Percentiles rank a stretch among this genome's conserved stretches.
Conservation (phyloP, 2,888 invertebrate species). For the Leptarthrus brevirostris region DNA sequence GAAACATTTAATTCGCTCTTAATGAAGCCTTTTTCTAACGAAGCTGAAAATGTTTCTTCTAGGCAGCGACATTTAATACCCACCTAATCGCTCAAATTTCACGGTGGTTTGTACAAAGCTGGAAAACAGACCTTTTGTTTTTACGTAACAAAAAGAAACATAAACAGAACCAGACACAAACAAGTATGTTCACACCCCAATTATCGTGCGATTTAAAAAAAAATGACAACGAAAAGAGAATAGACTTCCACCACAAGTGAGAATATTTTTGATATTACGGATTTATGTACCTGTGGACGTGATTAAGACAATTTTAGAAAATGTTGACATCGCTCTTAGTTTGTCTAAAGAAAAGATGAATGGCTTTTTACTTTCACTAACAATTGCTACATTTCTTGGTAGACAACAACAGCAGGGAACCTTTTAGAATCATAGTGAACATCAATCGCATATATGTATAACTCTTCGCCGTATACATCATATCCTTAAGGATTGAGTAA, state of each 20-base stretch:
- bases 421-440: too few relatives aligned
- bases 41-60: background rate
- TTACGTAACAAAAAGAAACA: background rate
- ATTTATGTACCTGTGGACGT: too few relatives aligned
- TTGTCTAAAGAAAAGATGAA: too few relatives aligned
- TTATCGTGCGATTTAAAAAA: background rate
- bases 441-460: too few relatives aligned
- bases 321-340: too few relatives aligned
- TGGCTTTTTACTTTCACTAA: too few relatives aligned
- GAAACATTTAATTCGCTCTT: background rate
- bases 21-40: background rate
- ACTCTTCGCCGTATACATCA: too few relatives aligned
- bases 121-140: background rate
- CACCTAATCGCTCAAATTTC: constrained; percentile 7
- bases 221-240: too few relatives aligned
- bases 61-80: background rate
- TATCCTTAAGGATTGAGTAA: too few relatives aligned
- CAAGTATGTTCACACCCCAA: background rate
- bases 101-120: background rate
- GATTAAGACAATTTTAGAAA: too few relatives aligned
- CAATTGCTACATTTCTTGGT: too few relatives aligned
- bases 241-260: background rate
- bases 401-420: too few relatives aligned
- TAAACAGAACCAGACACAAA: background rate
- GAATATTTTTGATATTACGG: background rate